Conservation (phyloP, 23 tunicate species). For the Diplosoma virens region DNA sequence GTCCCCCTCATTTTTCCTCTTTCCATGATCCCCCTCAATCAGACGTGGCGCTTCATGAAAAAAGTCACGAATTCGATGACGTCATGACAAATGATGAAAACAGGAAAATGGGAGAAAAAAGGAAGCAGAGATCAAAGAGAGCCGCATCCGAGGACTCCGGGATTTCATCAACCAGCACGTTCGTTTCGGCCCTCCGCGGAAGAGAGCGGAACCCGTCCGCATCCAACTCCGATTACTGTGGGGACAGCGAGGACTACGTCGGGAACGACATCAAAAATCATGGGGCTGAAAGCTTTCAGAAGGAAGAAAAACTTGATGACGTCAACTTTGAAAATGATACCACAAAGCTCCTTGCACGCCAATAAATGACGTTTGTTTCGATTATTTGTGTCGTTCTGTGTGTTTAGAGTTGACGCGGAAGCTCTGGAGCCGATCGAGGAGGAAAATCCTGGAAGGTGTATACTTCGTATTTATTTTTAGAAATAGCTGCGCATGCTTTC, state of each 20-base stretch:
- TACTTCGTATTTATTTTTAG: too few relatives aligned
- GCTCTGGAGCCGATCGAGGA: too few relatives aligned
- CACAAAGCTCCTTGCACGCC: too few relatives aligned
- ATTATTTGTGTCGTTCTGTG: too few relatives aligned
- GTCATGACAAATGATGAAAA: conserved; percentile 22
- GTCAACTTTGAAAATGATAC: too few relatives aligned
- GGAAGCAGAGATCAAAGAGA: conserved; percentile 15
- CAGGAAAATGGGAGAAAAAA: conserved; percentile 2
- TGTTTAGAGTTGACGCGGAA: too few relatives aligned
- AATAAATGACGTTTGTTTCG: too few relatives aligned
- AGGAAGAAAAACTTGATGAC: neutral
- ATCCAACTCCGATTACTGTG: conserved; percentile 26
- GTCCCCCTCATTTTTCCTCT: neutral
- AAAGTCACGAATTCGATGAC: conserved; percentile 34
- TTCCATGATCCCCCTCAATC: neutral
- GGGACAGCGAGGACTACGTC: conserved; percentile 20
- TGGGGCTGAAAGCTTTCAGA: neutral
- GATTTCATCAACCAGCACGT: conserved; percentile 39
- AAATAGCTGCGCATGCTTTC: too few relatives aligned
- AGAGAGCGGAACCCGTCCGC: conserved; percentile 9
- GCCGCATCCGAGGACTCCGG: conserved; percentile 66
- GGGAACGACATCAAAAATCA: conserved; percentile 13
- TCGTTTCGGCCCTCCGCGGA: neutral
- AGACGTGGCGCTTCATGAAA: neutral
- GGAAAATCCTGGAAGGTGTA: too few relatives aligned